A percentile compares a stretch with the other conserved stretches of the same genome.
These are phyloP conservation scores for Callyntrura guangdongensis DNA, from an alignment of 2,888 invertebrate species.

Conservation along the genomic window DNA sequence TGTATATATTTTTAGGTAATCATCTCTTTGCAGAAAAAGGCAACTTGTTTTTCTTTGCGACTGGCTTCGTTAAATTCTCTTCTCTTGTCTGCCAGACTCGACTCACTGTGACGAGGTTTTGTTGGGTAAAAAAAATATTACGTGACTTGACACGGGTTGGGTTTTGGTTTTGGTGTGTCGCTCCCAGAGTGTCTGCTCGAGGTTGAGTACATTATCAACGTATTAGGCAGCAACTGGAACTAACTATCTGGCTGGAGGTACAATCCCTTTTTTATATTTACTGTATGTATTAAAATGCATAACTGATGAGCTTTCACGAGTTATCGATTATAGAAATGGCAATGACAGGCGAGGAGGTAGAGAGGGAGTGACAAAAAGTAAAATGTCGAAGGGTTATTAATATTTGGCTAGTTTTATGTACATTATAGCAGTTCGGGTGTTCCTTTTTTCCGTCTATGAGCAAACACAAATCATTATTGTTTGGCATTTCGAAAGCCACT, in stretches of 20 bases:
- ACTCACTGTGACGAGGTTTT: not conserved
- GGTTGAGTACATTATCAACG: not conserved
- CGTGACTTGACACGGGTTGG: conserved; percentile 14
- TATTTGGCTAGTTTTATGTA: not conserved
- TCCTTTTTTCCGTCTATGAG: not conserved
- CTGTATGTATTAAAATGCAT: not conserved
- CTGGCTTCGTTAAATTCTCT: not conserved
- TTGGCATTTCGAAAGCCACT: not conserved
- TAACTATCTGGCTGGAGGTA: not conserved
- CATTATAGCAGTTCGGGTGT: not conserved
- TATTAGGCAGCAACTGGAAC: not conserved
- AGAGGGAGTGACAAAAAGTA: not conserved
- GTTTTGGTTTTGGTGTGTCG: not conserved
- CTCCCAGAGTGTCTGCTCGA: conserved; percentile 14
- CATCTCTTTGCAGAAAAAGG: not conserved
- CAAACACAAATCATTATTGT: conserved; percentile 1
- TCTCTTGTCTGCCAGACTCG: not conserved
- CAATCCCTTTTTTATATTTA: not conserved
- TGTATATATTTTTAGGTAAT: too few relatives aligned
- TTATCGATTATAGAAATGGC: conserved; percentile 18
- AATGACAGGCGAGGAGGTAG: not conserved
- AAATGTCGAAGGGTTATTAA: not conserved
- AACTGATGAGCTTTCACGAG: not conserved
- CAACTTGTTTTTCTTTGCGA: not conserved
- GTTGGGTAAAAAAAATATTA: conserved; percentile 6